phyloP scores from a whole-genome alignment of 2,888 invertebrate genomes.

The Drosophila limbata region DNA sequence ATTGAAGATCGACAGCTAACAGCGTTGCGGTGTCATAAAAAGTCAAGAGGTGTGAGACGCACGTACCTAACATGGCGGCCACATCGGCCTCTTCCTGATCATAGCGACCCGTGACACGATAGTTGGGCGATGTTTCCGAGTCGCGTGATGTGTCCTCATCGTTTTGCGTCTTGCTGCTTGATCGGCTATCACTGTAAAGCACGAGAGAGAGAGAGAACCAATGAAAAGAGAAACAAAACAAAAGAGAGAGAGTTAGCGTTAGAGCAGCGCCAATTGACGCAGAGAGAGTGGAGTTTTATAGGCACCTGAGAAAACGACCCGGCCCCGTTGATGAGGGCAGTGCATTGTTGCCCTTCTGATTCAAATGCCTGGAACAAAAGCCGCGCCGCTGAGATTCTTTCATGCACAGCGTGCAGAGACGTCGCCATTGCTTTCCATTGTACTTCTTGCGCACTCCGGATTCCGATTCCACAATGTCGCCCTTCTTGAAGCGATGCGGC shows the following conservation, averaged over 20 bases:
- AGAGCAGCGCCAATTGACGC: slow-evolving; percentile 9
- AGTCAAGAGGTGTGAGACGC: slow-evolving; percentile 62
- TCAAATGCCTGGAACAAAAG: slow-evolving; percentile 98
- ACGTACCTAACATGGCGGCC: slow-evolving; percentile 95
- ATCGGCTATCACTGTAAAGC: slow-evolving; percentile 83
- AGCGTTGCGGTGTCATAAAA: slow-evolving; percentile 47
- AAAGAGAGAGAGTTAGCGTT: slow-evolving; percentile 1
- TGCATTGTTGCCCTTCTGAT: slow-evolving; percentile 91
- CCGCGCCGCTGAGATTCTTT: slow-evolving; percentile 99
- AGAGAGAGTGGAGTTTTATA: slow-evolving; percentile 20
- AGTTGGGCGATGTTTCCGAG: slow-evolving; percentile 95
- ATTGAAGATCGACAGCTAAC: slow-evolving; percentile 4
- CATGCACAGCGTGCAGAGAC: slow-evolving; percentile 97
- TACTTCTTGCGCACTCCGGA: slow-evolving; percentile 98
- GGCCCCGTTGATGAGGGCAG: slow-evolving; percentile 85
- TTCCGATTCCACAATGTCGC: slow-evolving; percentile 90
- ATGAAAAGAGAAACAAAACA: slow-evolving; percentile 4
- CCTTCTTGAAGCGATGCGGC: slow-evolving; percentile 98
- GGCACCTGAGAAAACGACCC: slow-evolving; percentile 84
- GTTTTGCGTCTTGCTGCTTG: slow-evolving; percentile 86
- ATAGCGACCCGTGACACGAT: slow-evolving; percentile 92
- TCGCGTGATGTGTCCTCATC: slow-evolving; percentile 96
- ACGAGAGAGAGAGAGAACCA: slow-evolving; percentile 1
- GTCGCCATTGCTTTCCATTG: slow-evolving; percentile 99
- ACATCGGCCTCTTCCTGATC: slow-evolving; percentile 98